Base-by-base conservation (phyloP, 2,888 invertebrate species). In the Melanchra persicariae region DNA sequence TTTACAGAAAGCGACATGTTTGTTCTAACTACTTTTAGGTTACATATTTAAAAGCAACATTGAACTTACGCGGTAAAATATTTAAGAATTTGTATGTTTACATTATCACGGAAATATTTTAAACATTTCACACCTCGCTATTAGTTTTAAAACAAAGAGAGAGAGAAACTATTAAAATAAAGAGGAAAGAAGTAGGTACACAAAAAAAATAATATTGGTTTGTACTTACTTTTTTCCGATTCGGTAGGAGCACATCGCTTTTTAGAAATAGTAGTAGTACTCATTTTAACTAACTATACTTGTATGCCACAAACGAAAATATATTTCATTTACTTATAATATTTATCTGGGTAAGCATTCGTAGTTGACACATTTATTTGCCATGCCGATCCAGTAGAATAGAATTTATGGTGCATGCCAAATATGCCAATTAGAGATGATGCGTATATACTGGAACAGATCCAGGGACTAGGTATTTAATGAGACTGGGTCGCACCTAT, bases 171-270 rank as follows among this genome's bases (percentile, higher is more conserved):
- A 54, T 0, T 22, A 7, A 4, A 8, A 5, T n/a, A 2, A 45
- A 5, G 3, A 37, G 1, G 2, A 54, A 1, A 17, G 30, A 45
- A 15, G 4, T 22, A 5, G 2, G 1, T 45, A 7, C 19, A 40
- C 6, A 22, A 55, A 55, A 40, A n/a, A 34, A 34, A 3, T 30
- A 24, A 55, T n/a, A 52, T 15, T 22, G 17, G 40, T 30, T 8
- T 4, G n/a, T 24, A 71, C 83, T 85, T 85, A 87, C 88, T 66
- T 82, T 76, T 76, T 51, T 68, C 64, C 22, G 72, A 49, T 69
- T 80, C 73, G 43, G 55, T 60, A 55, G 51, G 61, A 64, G 80
- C 67, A 40, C 87, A 87, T 24, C 89, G 84, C 54, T 87, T 91
- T 79, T 88, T 89, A 63, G 67, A 54, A 40, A 45, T 17, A 58